Evolutionary conservation across 2,888 invertebrate species (phyloP).

Genomic region (Pyrgus malvae): DNA sequence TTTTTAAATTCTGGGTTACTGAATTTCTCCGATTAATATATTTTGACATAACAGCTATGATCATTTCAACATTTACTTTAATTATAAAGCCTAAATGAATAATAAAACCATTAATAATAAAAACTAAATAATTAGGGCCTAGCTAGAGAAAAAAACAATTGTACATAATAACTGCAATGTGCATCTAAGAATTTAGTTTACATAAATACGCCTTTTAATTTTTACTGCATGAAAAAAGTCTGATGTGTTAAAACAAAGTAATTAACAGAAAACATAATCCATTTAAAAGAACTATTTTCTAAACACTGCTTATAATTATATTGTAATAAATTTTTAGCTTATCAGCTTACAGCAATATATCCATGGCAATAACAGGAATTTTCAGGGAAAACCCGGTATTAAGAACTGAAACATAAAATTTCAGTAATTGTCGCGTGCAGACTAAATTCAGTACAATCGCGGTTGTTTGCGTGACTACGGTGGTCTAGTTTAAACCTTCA

Average conservation of each 20-base stretch:
- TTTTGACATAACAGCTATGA: too few species aligned
- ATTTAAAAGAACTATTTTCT: background rate
- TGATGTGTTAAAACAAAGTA: background rate
- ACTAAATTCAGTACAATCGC: conserved; percentile 9
- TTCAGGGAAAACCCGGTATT: background rate
- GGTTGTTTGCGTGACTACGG: conserved; percentile 1
- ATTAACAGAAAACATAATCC: background rate
- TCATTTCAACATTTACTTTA: too few species aligned
- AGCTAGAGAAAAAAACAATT: too few species aligned
- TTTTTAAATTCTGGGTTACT: too few species aligned
- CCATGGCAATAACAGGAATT: background rate
- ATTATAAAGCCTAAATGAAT: too few species aligned
- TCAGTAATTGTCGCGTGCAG: conserved; percentile 7
- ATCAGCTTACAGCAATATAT: background rate
- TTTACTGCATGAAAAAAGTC: too few species aligned
- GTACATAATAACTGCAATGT: too few species aligned
- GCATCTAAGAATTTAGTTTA: too few species aligned
- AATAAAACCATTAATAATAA: too few species aligned
- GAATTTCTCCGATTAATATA: too few species aligned
- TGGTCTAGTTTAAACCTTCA: conserved; percentile 1
- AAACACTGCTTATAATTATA: background rate
- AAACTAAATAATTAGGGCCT: too few species aligned
- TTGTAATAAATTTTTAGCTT: background rate
- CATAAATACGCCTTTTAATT: too few species aligned
- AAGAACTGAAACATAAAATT: background rate